Base-by-base conservation (phyloP, 2,113 vertebrate genomes). In the Amblyornis subalaris region DNA sequence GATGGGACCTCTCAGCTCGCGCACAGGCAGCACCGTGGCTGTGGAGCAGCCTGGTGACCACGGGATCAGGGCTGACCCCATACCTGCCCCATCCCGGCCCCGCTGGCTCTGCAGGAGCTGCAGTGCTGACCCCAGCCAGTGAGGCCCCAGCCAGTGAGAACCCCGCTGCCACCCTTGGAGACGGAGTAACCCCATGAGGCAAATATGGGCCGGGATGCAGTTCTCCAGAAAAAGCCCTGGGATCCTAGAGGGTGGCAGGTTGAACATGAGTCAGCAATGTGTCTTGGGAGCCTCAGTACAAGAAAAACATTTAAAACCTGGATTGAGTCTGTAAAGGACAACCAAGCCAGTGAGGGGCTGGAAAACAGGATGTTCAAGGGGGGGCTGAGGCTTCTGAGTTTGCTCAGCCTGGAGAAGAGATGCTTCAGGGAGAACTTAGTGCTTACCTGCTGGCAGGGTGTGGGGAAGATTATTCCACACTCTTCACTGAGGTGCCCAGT, bases 401-500 rank as follows among this genome's bases (percentile, higher is more conserved):
- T 78, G 9, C 36, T 78, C 50, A 74, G 69, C 45, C 71, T 55
- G 45, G n/a, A 79, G 33, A 66, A 51, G n/a, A 65, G 29, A 23
- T 4, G 15, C 24, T 74, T 38, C 10, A 4, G 20, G 20, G 40
- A 60, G 29, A 72, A 31, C 6, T 58, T 54, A 19, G 8, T 58
- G 35, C 36, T 53, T 48, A 28, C 31, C 13, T 62, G 15, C n/a
- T 54, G 31, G 24, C 38, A 54, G 12, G 5, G 2, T 19, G 16
- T 8, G 6, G 14, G 35, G 16, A 75, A 67, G 25, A 53, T 36
- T 44, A 58, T 70, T 55, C 16, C 50, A 33, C 66, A 23, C 20
- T 66, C 28, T 82, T 85, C n/a, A 10, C 20, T 0, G 0, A 45
- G 24, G 29, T 71, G 42, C 61, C 25, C 1, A 0, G 25, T 48